phyloP scores from a whole-genome alignment of 2,797 vertebrate species.

The Neopelma chrysocephalum region DNA sequence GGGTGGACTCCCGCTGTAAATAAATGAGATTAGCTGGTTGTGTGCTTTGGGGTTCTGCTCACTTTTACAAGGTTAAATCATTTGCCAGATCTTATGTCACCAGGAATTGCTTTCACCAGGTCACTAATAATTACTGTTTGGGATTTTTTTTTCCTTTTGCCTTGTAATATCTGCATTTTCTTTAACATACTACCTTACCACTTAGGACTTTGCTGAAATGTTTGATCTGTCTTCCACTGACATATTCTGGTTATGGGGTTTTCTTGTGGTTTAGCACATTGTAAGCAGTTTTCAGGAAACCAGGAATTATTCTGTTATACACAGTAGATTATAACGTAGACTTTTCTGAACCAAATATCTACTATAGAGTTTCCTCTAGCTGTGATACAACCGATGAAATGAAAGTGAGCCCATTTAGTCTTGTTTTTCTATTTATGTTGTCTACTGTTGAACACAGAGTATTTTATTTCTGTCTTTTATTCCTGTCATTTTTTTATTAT shows the following conservation, averaged over 20 bases:
- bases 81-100: not conserved
- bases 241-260: fast-evolving
- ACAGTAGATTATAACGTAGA: not conserved
- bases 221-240: not conserved
- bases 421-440: not conserved
- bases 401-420: not conserved
- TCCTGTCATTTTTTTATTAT: not conserved
- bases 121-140: fast-evolving
- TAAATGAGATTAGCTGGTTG: not conserved
- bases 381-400: not conserved
- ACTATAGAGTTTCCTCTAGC: not conserved
- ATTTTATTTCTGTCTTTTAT: conserved; percentile 13
- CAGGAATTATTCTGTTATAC: fast-evolving
- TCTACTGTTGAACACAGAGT: not conserved
- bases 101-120: not conserved
- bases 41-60: not conserved
- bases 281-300: not conserved
- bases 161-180: not conserved
- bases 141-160: not conserved
- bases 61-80: not conserved
- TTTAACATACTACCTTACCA: not conserved
- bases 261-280: not conserved
- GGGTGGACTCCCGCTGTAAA: not conserved
- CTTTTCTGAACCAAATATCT: not conserved
- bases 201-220: not conserved